Conservation (phyloP, 2,888 invertebrate species). For the Lasioglossum figueresi region DNA sequence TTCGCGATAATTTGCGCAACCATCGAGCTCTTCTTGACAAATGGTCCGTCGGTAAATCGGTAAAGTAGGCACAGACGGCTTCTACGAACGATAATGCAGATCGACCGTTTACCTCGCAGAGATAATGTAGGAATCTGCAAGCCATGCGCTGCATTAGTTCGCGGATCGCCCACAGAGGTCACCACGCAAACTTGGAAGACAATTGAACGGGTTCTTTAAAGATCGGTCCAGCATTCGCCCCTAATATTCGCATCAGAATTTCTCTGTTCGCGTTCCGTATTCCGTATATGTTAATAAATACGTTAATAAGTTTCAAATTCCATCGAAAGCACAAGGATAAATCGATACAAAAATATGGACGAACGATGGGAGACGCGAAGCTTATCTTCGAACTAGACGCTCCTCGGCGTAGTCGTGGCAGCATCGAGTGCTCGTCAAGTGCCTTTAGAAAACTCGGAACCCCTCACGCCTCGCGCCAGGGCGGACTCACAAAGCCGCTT, state of each 20-base stretch:
- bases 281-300: not conserved
- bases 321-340: not conserved
- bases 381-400: slow-evolving; percentile 55
- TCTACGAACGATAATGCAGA: not conserved
- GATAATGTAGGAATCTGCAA: slow-evolving; percentile 45
- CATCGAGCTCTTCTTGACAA: not conserved
- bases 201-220: not conserved
- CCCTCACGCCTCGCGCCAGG: slow-evolving; percentile 55
- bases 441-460: slow-evolving; percentile 75
- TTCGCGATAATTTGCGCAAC: not conserved
- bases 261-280: not conserved
- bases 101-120: not conserved
- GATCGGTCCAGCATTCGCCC: not conserved
- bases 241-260: not conserved
- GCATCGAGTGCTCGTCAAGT: slow-evolving; percentile 73
- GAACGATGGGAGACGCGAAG: slow-evolving; percentile 14
- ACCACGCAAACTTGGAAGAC: not conserved
- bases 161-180: not conserved
- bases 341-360: slow-evolving; percentile 11
- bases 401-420: slow-evolving; percentile 44
- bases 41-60: slow-evolving; percentile 27
- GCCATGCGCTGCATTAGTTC: not conserved
- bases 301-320: not conserved
- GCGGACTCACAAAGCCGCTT: slow-evolving; percentile 72
- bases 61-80: slow-evolving; percentile 7